These are phyloP conservation scores for Dipodomys spectabilis DNA, from an alignment of 2,113 vertebrate genomes.

Conservation along the genomic window DNA sequence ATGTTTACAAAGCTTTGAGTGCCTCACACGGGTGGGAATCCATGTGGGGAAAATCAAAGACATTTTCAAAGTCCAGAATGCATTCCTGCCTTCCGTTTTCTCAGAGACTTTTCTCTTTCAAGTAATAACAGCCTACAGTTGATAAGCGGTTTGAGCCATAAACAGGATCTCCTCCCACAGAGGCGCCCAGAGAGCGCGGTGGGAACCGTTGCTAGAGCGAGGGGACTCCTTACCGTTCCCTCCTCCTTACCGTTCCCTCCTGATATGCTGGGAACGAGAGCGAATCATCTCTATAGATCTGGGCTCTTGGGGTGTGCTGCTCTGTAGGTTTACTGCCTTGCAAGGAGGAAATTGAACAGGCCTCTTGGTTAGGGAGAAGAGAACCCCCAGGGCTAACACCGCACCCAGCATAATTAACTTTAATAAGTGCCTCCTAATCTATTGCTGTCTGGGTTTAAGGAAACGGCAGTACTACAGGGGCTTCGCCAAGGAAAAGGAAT, in stretches of 20 bases:
- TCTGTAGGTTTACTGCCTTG: neutral
- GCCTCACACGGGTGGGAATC: too few species aligned
- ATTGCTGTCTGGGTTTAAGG: neutral
- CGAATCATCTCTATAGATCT: neutral
- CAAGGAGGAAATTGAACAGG: neutral
- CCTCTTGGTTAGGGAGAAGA: neutral
- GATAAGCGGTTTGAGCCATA: neutral
- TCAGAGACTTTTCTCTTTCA: conserved; percentile 9
- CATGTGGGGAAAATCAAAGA: neutral
- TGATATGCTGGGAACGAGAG: neutral
- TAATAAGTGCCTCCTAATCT: neutral
- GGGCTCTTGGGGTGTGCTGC: neutral
- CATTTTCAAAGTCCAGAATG: neutral
- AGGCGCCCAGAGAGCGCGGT: neutral
- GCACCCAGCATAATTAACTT: neutral
- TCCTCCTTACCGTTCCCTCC: neutral
- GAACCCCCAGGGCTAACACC: neutral
- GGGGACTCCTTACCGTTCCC: neutral
- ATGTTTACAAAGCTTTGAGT: too few species aligned
- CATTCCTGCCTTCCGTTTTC: neutral
- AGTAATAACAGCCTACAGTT: neutral
- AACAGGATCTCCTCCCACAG: neutral
- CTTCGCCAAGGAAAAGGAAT: neutral
- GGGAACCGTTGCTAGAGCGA: neutral
- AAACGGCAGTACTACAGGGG: neutral